Evolutionary conservation across 2,888 invertebrate species (phyloP).

Genomic region (Dinocampus coccinellae): DNA sequence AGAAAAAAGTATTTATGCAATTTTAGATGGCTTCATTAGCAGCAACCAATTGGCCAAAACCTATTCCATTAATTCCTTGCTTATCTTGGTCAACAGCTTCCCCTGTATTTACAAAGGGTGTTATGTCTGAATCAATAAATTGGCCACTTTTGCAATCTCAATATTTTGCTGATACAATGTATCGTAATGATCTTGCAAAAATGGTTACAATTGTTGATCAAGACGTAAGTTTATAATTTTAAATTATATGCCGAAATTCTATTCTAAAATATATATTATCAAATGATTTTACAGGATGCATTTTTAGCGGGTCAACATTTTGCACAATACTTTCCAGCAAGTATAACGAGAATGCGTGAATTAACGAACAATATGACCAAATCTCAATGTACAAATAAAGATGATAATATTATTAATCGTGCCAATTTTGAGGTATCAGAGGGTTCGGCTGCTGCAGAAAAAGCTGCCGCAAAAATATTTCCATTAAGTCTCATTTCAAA

Average conservation of each 20-base stretch:
- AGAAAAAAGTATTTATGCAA: conserved; percentile 37
- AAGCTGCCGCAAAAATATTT: conserved; percentile 62
- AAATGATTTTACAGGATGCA: conserved; percentile 62
- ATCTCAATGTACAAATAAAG: conserved; percentile 61
- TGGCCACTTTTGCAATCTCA: conserved; percentile 93
- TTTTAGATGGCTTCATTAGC: conserved; percentile 96
- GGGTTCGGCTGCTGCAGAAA: conserved; percentile 55
- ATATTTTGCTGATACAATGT: conserved; percentile 84
- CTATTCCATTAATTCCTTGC: conserved; percentile 93
- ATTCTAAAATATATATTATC: conserved; percentile 17
- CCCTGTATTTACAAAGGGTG: conserved; percentile 95
- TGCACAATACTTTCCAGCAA: conserved; percentile 75
- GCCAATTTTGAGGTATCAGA: conserved; percentile 33
- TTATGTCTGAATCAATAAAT: conserved; percentile 94
- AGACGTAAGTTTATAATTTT: conserved; percentile 65
- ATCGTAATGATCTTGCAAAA: conserved; percentile 87
- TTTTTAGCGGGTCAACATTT: conserved; percentile 81
- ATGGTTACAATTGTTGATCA: conserved; percentile 86
- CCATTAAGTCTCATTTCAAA: conserved; percentile 61
- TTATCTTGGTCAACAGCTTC: conserved; percentile 98
- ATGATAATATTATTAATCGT: conserved; percentile 32
- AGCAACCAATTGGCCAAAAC: conserved; percentile 96
- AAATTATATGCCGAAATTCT: too few relatives aligned
- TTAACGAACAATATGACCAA: conserved; percentile 62
- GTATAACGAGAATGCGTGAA: conserved; percentile 68